Evolutionary conservation across 2,113 vertebrate species (phyloP), one percentile per base, ranked within the genome.

Genomic region (Ptyas mucosa): DNA sequence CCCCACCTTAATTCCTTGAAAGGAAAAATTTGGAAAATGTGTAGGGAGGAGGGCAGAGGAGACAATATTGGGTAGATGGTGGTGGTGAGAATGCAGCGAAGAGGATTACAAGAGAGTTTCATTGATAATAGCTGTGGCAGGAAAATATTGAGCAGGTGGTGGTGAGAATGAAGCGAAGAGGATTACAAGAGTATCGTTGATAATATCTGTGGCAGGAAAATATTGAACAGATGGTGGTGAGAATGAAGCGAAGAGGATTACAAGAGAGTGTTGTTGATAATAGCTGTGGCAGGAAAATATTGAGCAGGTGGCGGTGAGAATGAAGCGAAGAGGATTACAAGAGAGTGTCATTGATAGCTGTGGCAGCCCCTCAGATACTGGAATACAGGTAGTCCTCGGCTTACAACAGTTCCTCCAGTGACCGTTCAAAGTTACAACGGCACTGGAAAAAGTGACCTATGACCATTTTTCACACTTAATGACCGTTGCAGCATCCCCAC

Each of bases 401-500:
- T 57, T 57, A 57, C 55, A 57, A 57, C 55, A 57, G 55, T 57
- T 57, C 55, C 5, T 57, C 23, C 53, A 14, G 14, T 53, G 53
- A 15, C 53, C 0, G 8, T 51, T 51, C 20, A 23, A 57, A 21
- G 55, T 23, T 57, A 57, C 21, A 23, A 23, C 6, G 7, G 55
- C 21, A 23, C 21, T 57, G 55, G 55, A 55, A 55, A 55, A 55
- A 55, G 5, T 55, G 54, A 57, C 55, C 2, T 57, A 3, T 8
- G 57, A 10, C 23, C 8, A 0, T 23, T 61, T 61, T 61, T 11
- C 24, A 29, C 24, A 61, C 24, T 61, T 61, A 23, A 61, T 9
- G 0, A 29, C 24, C 24, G 1, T 11, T 10, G 8, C 24, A 26
- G 8, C 57, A 3, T 61, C 57, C 58, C 24, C 24, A 1, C 0